Evolutionary conservation across 2,797 vertebrate species (phyloP).

Genomic region (Lepilemur septentrionalis): DNA sequence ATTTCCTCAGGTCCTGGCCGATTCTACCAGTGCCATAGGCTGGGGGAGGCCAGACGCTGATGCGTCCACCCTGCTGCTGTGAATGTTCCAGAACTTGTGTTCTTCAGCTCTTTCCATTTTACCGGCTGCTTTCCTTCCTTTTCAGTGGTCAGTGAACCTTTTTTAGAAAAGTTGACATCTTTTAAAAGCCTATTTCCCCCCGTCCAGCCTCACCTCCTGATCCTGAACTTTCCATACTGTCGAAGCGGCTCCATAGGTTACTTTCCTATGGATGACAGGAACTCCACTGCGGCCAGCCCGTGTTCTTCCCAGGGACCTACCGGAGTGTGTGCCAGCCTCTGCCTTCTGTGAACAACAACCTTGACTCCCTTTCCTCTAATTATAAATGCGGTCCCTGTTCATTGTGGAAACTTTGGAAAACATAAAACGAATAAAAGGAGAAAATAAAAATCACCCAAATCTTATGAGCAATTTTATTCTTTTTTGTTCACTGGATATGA

Average conservation of each 20-base stretch:
- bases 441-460: neutral
- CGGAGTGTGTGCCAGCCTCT: fast-evolving
- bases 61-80: neutral
- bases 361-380: neutral
- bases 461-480: neutral
- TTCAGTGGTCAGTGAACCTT: neutral
- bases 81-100: neutral
- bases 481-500: neutral
- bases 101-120: neutral
- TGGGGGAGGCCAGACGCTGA: too few species aligned
- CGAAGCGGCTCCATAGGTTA: fast-evolving
- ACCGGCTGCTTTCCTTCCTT: neutral
- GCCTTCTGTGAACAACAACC: neutral
- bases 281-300: fast-evolving
- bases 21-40: neutral
- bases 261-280: neutral
- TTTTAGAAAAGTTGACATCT: neutral
- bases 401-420: neutral
- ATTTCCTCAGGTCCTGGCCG: too few species aligned
- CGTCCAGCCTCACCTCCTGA: neutral
- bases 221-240: neutral
- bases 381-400: neutral
- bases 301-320: neutral
- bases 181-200: neutral
- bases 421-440: neutral